A percentile compares a stretch with the other conserved stretches of the same genome.
Conservation (phyloP, 2,113 vertebrate genomes). For the Pitta sordida region DNA sequence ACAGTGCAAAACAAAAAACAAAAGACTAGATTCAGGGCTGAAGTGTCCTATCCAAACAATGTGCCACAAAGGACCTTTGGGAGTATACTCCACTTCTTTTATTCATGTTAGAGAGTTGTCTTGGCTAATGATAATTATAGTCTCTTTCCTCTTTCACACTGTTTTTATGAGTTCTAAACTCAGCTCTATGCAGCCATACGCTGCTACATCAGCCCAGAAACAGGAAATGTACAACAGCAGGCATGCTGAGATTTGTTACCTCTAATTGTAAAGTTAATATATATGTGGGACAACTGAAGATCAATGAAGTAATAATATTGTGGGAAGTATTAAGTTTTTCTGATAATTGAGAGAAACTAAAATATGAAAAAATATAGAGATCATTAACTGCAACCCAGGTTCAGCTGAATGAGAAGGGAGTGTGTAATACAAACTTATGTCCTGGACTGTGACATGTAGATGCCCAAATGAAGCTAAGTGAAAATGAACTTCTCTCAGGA, state of each 20-base stretch:
- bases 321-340: neutral
- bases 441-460: neutral
- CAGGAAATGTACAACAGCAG: neutral
- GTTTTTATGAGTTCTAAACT: neutral
- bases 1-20: neutral
- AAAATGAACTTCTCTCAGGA: neutral
- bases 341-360: neutral
- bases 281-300: neutral
- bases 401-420: neutral
- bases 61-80: neutral
- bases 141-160: neutral
- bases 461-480: neutral
- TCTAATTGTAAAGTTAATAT: neutral
- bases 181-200: neutral
- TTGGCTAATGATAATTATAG: neutral
- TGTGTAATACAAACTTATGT: neutral
- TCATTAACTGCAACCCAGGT: neutral
- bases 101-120: neutral
- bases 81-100: neutral
- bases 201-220: neutral
- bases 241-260: neutral
- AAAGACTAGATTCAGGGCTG: neutral
- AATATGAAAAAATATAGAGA: neutral
- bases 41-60: neutral
- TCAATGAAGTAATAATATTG: neutral